Base-by-base conservation (phyloP, 2,888 invertebrate genomes). In the Halocaridina rubra region DNA sequence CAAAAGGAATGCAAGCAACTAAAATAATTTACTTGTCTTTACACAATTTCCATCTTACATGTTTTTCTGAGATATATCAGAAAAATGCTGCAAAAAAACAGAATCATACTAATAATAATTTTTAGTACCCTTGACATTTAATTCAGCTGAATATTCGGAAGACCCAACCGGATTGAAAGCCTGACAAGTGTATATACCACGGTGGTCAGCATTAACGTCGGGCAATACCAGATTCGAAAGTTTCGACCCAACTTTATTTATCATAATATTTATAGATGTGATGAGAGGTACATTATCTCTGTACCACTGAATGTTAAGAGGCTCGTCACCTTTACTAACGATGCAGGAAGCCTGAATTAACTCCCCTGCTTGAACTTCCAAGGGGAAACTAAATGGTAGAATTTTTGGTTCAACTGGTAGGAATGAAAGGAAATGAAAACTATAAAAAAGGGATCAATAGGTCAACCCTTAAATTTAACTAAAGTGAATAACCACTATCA, bases 71-170 rank as follows among this genome's bases (percentile, higher is more conserved):
- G n/a, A n/a, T n/a, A n/a, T n/a, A n/a, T n/a, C n/a, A n/a, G 24
- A 22, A 19, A 27, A 5, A 46, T 46, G 46, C n/a, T n/a, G n/a
- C n/a, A 27, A 29, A 19, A 33, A 46, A 22, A 59, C 2, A 78
- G 27, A 59, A 33, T 24, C 80, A 72, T 80, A 61, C 80, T 71
- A 8, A 69, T 29, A 2, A 27, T 29, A 79, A n/a, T n/a, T n/a
- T n/a, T n/a, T n/a, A n/a, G n/a, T 81, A 86, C 86, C 86, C 82
- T 86, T 84, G 32, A 86, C 86, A 75, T 64, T 80, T 30, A 86
- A 30, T 22, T 77, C 71, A 19, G 86, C 80, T 30, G 82, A 79
- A 27, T 69, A 82, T 67, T 81, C 81, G 33, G 82, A 75, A 32
- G 81, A 72, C 24, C 84, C 82, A 76, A 84, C 75, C 13, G 86